These are phyloP conservation scores for Daktulosphaira vitifoliae DNA, from an alignment of 1,140 invertebrate genomes.

Conservation along the genomic window DNA sequence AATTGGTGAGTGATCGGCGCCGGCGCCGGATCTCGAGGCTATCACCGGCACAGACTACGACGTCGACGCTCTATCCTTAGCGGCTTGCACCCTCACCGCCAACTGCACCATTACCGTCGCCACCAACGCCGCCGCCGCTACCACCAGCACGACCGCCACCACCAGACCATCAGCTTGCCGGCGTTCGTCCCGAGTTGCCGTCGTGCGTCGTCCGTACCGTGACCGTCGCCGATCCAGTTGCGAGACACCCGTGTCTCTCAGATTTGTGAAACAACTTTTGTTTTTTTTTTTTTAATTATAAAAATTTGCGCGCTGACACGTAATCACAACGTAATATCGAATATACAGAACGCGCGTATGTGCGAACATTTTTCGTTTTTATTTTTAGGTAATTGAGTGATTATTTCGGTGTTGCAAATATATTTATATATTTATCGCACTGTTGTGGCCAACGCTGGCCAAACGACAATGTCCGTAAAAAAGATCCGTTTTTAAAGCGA, in stretches of 20 bases:
- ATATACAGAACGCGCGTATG: background rate
- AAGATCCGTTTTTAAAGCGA: background rate
- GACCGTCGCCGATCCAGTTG: too few species aligned
- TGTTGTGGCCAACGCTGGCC: background rate
- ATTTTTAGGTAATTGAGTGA: too few species aligned
- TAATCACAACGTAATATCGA: background rate
- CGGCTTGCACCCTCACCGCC: background rate
- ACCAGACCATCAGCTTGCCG: conserved; percentile 24
- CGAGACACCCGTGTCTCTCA: too few species aligned
- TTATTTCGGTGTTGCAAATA: background rate
- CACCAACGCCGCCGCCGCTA: background rate
- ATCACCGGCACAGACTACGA: background rate
- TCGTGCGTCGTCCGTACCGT: conserved; percentile 22
- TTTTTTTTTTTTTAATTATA: too few species aligned
- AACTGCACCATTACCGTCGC: background rate
- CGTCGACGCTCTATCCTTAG: conserved; percentile 5
- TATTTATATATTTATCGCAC: too few species aligned
- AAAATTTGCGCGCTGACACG: too few species aligned
- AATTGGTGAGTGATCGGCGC: conserved; percentile 20
- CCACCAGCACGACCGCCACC: too few species aligned
- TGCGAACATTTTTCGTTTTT: too few species aligned
- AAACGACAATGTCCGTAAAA: background rate
- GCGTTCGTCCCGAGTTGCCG: conserved; percentile 29
- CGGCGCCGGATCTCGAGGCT: background rate
- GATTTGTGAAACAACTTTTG: too few species aligned